Conservation (phyloP, 2,113 vertebrate genomes). For the Rhodinocichla rosea region DNA sequence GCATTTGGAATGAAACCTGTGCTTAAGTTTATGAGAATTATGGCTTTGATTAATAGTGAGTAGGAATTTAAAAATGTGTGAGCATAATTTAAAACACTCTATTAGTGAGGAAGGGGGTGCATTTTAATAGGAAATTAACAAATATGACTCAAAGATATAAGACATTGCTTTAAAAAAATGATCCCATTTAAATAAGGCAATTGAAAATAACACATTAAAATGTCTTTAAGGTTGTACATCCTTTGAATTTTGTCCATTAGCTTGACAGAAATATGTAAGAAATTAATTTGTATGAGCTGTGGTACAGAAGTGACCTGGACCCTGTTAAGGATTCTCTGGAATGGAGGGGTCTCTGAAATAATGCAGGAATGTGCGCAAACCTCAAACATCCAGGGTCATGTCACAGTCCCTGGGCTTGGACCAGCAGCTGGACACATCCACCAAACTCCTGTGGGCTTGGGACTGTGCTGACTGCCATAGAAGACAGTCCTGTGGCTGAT, state of each 20-base stretch:
- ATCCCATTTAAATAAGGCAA: conserved; percentile 37
- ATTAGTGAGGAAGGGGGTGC: not conserved
- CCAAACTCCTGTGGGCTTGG: not conserved
- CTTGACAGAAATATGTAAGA: not conserved
- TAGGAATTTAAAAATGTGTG: conserved; percentile 47
- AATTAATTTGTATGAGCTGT: not conserved
- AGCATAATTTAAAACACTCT: conserved; percentile 35
- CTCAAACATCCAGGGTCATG: not conserved
- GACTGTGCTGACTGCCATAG: not conserved
- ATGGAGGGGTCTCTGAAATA: not conserved
- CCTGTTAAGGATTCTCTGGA: not conserved
- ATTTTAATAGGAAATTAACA: conserved; percentile 68
- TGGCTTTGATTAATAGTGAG: conserved; percentile 48
- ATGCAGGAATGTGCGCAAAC: not conserved
- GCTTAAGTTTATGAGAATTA: not conserved
- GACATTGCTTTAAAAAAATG: conserved; percentile 37
- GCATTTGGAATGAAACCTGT: conserved; percentile 44
- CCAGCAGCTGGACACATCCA: not conserved
- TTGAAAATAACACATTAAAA: conserved; percentile 5
- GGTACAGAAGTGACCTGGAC: not conserved
- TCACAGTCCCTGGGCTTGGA: not conserved
- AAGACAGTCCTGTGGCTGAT: not conserved
- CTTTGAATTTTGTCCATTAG: conserved; percentile 15
- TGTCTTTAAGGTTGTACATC: conserved; percentile 10
- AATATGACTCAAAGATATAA: conserved; percentile 8